Conservation (phyloP, 2,797 vertebrate genomes). For the Amazona finschi region DNA sequence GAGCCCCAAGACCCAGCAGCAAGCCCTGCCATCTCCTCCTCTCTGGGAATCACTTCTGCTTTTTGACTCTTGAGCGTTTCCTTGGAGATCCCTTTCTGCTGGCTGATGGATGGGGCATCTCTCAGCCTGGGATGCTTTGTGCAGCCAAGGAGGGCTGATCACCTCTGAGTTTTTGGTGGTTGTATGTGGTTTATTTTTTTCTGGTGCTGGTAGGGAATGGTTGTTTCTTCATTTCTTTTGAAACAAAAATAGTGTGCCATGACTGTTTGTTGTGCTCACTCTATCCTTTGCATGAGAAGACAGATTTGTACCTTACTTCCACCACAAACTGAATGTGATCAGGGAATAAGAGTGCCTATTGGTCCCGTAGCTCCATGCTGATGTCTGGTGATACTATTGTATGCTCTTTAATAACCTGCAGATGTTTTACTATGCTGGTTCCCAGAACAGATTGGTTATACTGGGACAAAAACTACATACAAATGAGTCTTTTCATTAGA, state of each 20-base stretch:
- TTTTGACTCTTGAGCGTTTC: neutral
- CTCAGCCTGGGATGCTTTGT: neutral
- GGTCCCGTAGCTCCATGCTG: neutral
- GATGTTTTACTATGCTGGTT: neutral
- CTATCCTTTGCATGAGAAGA: neutral
- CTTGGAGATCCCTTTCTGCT: neutral
- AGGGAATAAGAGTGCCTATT: neutral
- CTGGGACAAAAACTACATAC: neutral
- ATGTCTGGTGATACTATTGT: neutral
- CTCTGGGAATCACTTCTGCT: neutral
- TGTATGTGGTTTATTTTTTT: neutral
- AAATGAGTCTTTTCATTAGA: neutral
- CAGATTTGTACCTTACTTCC: neutral
- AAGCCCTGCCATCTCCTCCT: neutral
- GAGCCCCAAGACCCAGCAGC: neutral
- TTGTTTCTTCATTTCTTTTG: neutral
- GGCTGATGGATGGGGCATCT: neutral
- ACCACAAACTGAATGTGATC: neutral
- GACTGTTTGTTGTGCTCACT: neutral
- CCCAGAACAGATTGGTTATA: neutral
- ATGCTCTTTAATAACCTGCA: neutral
- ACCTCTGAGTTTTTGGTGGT: neutral
- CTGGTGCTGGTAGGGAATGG: rapidly evolving
- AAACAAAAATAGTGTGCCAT: neutral
- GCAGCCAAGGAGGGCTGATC: neutral